Percentiles rank a stretch among this genome's conserved stretches.
Evolutionary conservation across 2,888 invertebrate species (phyloP).

Genomic region (Spodoptera exigua): DNA sequence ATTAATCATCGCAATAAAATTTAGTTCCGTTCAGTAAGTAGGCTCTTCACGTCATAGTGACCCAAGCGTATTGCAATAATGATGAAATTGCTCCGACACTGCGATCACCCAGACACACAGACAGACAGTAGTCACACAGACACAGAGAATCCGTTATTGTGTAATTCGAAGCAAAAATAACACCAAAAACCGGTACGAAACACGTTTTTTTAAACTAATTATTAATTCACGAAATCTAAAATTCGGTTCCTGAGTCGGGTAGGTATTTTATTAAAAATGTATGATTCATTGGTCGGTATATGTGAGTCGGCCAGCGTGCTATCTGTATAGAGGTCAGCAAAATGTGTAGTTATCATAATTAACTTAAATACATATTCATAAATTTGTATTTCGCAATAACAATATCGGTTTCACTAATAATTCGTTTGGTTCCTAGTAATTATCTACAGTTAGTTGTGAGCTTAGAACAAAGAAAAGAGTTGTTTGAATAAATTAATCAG

Average conservation of each 20-base stretch:
- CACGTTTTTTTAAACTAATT: conserved; percentile 12
- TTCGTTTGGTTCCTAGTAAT: too few species aligned
- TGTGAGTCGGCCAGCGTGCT: conserved; percentile 2
- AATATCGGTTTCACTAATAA: conserved; percentile 5
- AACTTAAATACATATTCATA: background rate
- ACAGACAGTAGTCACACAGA: conserved; percentile 5
- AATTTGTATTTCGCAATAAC: conserved; percentile 20
- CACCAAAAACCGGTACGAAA: conserved; percentile 15
- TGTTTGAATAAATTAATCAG: too few species aligned
- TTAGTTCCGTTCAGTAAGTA: conserved; percentile 23
- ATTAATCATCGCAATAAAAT: conserved; percentile 18
- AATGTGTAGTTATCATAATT: conserved; percentile 19
- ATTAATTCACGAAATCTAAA: conserved; percentile 32
- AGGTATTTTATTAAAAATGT: conserved; percentile 9
- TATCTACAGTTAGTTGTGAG: too few species aligned
- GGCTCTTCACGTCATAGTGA: conserved; percentile 9
- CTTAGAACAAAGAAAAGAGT: too few species aligned
- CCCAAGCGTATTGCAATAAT: conserved; percentile 15
- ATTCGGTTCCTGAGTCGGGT: conserved; percentile 25
- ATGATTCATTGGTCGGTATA: conserved; percentile 31
- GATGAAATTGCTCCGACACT: conserved; percentile 24
- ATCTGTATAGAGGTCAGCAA: background rate
- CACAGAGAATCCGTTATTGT: conserved; percentile 30
- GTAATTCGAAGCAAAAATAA: conserved; percentile 33
- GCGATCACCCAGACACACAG: conserved; percentile 1